Percentiles rank a stretch among this genome's conserved stretches.
Conservation (phyloP, 2,113 vertebrate genomes). For the Patagioenas fasciata region DNA sequence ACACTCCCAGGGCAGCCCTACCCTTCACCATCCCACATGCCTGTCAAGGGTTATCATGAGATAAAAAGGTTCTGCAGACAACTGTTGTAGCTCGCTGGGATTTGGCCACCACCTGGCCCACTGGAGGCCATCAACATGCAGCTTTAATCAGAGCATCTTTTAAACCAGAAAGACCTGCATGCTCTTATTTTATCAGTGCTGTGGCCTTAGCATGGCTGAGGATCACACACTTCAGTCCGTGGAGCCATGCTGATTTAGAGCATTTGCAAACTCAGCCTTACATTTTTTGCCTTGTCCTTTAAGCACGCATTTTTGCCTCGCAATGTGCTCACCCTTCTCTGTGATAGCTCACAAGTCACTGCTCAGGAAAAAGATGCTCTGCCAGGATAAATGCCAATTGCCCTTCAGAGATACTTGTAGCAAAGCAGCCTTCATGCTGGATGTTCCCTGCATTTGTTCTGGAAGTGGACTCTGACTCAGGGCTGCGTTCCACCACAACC, state of each 20-base stretch:
- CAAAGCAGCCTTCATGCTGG: not conserved
- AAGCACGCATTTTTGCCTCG: not conserved
- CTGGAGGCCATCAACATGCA: not conserved
- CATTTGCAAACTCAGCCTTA: not conserved
- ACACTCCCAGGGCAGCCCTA: not conserved
- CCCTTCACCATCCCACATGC: not conserved
- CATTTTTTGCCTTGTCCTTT: not conserved
- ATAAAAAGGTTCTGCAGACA: not conserved
- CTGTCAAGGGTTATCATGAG: not conserved
- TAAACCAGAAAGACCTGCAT: not conserved
- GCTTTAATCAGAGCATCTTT: not conserved
- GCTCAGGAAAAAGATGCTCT: not conserved
- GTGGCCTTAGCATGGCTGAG: not conserved
- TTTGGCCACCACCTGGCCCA: not conserved
- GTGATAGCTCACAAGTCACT: not conserved
- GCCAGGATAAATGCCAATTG: not conserved
- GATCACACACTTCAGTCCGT: accelerated
- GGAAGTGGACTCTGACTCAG: not conserved
- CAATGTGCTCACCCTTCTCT: accelerated
- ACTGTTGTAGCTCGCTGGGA: not conserved
- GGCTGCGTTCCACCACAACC: not conserved
- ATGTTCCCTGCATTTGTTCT: not conserved
- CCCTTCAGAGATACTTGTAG: not conserved
- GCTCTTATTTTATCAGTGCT: not conserved
- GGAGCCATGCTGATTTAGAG: not conserved